Base-by-base conservation (phyloP, 2,113 vertebrate genomes). In the Ceuthmochares aereus region DNA sequence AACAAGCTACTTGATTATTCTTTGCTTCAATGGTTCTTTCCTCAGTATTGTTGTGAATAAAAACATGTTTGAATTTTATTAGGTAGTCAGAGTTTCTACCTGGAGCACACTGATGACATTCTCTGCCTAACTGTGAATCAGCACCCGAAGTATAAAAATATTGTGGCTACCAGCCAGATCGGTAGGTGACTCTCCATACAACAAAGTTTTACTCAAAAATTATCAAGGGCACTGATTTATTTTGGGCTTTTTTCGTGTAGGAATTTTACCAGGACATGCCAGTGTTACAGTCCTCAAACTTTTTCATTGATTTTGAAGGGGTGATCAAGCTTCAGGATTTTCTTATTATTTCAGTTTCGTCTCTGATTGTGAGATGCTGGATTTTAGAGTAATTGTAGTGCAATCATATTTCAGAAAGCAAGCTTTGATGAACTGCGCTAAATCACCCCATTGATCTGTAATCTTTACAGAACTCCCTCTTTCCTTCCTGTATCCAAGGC, bases 81-180 rank as follows among this genome's bases (percentile, higher is more conserved):
- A 99, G 99, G 99, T 69, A 99, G 98, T 51, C 99, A 99, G 97
- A 99, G 98, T 82, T 99, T 99, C 98, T 99, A 99, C 97, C 97
- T 99, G 97, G 99, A 99, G 85, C 99, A 99, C 96, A 99, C 99
- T 0, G 99, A 99, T 12, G 99, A 99, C 97, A 99, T 99, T 96
- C 99, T 99, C 45, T 99, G 99, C 95, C 98, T 99, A 93, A 99
- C 99, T 0, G 99, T 99, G 97, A 99, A 99, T 89, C 99, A 99
- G 83, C 99, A 99, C 83, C 99, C 99, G 29, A 99, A 99, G 94
- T 99, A 99, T 97, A 99, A 99, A 75, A 99, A 99, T 34, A 75
- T 99, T 93, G 99, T 99, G 86, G 99, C 99, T 63, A 99, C 99
- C 21, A 99, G 99, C 81, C 99, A 99, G 98, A 99, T 99, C 52